phyloP scores from a whole-genome alignment of 1,140 invertebrate genomes.

The Leptonema lineaticorne region DNA sequence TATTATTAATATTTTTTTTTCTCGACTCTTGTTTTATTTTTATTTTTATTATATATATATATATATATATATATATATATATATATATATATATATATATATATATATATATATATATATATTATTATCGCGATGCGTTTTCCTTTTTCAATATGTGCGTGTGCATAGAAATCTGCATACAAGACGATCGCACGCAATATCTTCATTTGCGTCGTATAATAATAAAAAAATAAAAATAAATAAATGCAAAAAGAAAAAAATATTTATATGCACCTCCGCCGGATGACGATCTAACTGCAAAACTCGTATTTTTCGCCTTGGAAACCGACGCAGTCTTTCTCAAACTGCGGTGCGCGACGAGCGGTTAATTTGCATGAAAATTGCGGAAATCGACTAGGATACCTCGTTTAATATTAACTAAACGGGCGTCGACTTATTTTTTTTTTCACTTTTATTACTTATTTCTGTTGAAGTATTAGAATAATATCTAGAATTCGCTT shows the following conservation, averaged over 20 bases:
- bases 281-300: too few species aligned
- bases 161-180: constrained; percentile 28
- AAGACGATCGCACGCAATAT: constrained; percentile 23
- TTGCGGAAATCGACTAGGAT: too few species aligned
- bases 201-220: constrained; percentile 23
- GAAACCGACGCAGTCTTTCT: not conserved
- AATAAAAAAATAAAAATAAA: not conserved
- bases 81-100: too few species aligned
- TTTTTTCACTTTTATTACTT: not conserved
- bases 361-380: not conserved
- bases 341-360: not conserved
- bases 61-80: too few species aligned
- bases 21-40: not conserved
- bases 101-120: not conserved
- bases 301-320: not conserved
- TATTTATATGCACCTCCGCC: not conserved
- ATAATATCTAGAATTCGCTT: not conserved
- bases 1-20: not conserved
- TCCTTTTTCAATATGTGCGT: constrained; percentile 19
- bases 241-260: not conserved
- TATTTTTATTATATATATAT: not conserved
- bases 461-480: not conserved
- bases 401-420: not conserved
- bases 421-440: not conserved
- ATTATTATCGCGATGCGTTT: constrained; percentile 3